phyloP scores from a whole-genome alignment of 2,888 invertebrate genomes.

The Gymnosoma rotundatum region DNA sequence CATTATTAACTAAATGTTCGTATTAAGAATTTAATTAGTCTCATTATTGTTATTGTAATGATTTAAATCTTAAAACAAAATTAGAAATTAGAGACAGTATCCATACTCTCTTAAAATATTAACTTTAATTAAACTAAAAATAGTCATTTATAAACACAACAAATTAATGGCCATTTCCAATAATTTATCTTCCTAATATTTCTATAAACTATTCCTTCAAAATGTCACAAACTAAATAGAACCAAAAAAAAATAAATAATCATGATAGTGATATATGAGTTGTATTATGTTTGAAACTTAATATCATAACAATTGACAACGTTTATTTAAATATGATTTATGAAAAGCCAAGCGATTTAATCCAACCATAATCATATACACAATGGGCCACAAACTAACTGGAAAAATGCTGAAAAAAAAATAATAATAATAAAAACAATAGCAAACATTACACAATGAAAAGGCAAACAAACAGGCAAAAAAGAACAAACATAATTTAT shows the following conservation, averaged over 20 bases:
- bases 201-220: constrained; percentile 26
- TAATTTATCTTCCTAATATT: constrained; percentile 30
- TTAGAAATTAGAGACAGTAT: not conserved
- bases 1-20: not conserved
- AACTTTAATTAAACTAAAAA: not conserved
- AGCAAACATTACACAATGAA: constrained; percentile 49
- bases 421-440: constrained; percentile 8
- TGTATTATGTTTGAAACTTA: constrained; percentile 61
- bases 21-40: not conserved
- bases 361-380: constrained; percentile 7
- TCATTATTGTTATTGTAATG: too few species aligned
- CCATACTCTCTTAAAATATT: not conserved
- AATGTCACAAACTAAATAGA: constrained; percentile 48
- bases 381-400: constrained; percentile 50
- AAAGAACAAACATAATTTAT: constrained; percentile 64
- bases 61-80: too few species aligned
- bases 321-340: constrained; percentile 70
- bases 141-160: not conserved
- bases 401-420: constrained; percentile 14
- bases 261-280: constrained; percentile 55
- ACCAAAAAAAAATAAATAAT: not conserved
- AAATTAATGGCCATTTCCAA: constrained; percentile 4
- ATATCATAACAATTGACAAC: constrained; percentile 69
- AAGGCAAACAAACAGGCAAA: constrained; percentile 25
- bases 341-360: constrained; percentile 25